phyloP scores from a whole-genome alignment of 2,113 vertebrate genomes.

The Microtus montanus region DNA sequence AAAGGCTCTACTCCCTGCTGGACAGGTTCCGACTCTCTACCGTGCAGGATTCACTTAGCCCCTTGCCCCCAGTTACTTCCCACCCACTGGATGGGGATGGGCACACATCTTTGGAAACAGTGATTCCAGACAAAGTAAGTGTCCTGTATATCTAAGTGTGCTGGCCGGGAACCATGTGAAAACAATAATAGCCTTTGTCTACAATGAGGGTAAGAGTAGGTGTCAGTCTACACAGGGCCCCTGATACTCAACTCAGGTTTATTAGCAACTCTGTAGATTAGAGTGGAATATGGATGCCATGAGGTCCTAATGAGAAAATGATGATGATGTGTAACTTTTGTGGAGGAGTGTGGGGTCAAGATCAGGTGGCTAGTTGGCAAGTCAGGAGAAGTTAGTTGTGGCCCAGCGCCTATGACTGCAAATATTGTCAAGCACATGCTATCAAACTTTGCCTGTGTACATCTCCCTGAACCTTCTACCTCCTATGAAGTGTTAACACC shows the following conservation, averaged over 20 bases:
- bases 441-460: neutral
- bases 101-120: slow-evolving; percentile 88
- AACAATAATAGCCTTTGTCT: neutral
- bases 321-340: neutral
- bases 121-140: slow-evolving; percentile 92
- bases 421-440: too few relatives aligned
- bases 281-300: neutral
- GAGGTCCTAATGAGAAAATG: neutral
- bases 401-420: too few relatives aligned
- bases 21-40: slow-evolving; percentile 96
- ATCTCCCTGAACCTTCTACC: too few relatives aligned
- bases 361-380: accelerated
- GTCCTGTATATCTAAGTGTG: accelerated
- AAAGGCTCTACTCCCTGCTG: slow-evolving; percentile 97
- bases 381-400: neutral
- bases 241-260: accelerated
- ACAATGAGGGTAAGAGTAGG: neutral
- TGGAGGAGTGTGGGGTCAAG: neutral
- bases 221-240: accelerated
- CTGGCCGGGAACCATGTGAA: accelerated
- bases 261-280: neutral
- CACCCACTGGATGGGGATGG: slow-evolving; percentile 95
- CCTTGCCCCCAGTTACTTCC: slow-evolving; percentile 89
- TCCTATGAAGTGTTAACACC: accelerated
- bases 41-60: slow-evolving; percentile 89